Conservation (phyloP, 2,888 invertebrate species). For the Drosophila glabriapex region DNA sequence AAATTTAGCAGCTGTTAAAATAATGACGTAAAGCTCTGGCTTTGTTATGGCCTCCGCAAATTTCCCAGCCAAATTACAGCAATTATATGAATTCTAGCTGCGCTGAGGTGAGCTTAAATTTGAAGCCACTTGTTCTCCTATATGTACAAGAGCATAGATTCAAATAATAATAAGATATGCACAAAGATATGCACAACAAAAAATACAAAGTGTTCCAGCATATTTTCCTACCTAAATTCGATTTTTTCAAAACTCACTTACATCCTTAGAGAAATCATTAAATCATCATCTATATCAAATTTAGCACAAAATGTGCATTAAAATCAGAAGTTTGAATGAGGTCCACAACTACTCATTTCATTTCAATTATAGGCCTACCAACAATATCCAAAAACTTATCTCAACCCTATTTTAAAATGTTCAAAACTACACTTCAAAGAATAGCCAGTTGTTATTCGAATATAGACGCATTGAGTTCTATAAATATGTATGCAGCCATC, state of each 20-base stretch:
- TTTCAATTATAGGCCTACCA: neutral
- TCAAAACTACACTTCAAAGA: neutral
- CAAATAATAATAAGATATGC: neutral
- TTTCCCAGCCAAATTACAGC: slow-evolving; percentile 18
- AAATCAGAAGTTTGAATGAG: neutral
- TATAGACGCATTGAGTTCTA: slow-evolving; percentile 1
- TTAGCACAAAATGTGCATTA: neutral
- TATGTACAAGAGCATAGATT: neutral
- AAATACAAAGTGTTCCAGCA: neutral
- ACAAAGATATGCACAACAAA: neutral
- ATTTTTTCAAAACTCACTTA: neutral
- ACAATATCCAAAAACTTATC: neutral
- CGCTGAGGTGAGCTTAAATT: neutral
- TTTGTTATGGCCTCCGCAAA: slow-evolving; percentile 26
- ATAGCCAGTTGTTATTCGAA: neutral
- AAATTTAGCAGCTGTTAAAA: slow-evolving; percentile 71
- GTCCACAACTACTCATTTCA: neutral
- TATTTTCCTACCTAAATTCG: neutral
- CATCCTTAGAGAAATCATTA: neutral
- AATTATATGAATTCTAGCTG: neutral
- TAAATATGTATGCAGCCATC: neutral
- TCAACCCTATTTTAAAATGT: neutral
- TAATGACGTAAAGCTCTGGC: slow-evolving; percentile 14
- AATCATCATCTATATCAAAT: neutral
- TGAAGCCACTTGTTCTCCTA: neutral